Evolutionary conservation across 2,888 invertebrate species (phyloP), one percentile per base, ranked within the genome.

Genomic region (Heliconius sara): DNA sequence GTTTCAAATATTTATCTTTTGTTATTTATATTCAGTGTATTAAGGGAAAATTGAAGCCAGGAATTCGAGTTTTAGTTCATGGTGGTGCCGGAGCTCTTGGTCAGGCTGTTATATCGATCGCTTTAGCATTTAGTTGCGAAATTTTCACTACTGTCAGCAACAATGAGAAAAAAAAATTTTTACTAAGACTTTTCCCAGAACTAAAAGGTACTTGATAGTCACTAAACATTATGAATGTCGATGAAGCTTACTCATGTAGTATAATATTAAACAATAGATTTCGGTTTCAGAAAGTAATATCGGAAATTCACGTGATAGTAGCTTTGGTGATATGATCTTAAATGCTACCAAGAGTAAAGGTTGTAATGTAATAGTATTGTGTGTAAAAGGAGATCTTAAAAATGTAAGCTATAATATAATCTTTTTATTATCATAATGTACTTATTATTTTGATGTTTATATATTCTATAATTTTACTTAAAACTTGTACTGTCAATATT

Each of bases 111-210:
- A 91, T 93, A 39, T 84, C 89, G 1, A 84, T 93, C 0, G 89
- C 90, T 0, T 83, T 93, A 9, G 89, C 89, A 0, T 77, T 83
- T 22, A 86, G 85, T 5, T 91, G 89, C 76, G 79, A 86, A 75
- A 90, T 92, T 1, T 92, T 91, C 76, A 85, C 91, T 0, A 92
- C 93, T 1, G 93, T 94, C 30, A 88, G 91, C 73, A 89, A 91
- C 47, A 47, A 84, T 0, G 81, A 82, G 12, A 94, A 93, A 85
- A 94, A 93, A 81, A 84, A 79, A 0, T 92, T 93, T 80, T 83
- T 94, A 25, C 83, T 81, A 25, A 89, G 88, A 81, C 30, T 93
- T 12, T 94, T 91, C 81, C 91, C 93, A 0, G 80, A 87, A 47
- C 79, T 92, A 5, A 86, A 86, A 86, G 91, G 92, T 91, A 81